A percentile compares a stretch with the other conserved stretches of the same genome.
Evolutionary conservation across 2,888 invertebrate species (phyloP).

Genomic region (Bellardia pandia): DNA sequence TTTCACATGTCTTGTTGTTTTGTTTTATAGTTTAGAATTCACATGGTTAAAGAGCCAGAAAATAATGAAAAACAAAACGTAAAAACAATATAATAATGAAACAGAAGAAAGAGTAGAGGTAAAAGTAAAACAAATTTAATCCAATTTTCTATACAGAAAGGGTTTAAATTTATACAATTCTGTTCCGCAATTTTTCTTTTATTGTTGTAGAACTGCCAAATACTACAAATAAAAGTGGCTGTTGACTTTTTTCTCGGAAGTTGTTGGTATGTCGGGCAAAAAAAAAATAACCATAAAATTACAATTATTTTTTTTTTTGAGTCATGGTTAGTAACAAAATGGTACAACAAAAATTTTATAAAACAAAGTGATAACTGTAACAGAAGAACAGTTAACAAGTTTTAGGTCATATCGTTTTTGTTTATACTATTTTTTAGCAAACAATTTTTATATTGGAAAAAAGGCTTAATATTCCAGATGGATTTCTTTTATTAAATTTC

Average conservation of each 20-base stretch:
- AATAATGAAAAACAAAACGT: not conserved
- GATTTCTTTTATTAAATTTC: not conserved
- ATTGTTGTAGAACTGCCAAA: not conserved
- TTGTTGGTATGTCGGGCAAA: constrained; percentile 12
- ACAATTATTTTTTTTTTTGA: not conserved
- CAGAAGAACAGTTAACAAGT: constrained; percentile 9
- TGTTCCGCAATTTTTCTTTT: constrained; percentile 14
- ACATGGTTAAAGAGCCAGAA: constrained; percentile 29
- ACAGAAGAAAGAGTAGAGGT: constrained; percentile 17
- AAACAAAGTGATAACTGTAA: constrained; percentile 33
- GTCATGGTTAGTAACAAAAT: not conserved
- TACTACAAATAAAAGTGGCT: not conserved
- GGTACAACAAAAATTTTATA: constrained; percentile 2
- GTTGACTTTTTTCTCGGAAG: constrained; percentile 15
- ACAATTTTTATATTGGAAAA: not conserved
- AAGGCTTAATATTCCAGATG: not conserved
- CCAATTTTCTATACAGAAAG: constrained; percentile 62
- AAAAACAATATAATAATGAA: not conserved
- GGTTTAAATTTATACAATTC: constrained; percentile 34
- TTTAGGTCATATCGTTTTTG: constrained; percentile 24
- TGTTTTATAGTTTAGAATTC: constrained; percentile 10
- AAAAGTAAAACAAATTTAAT: constrained; percentile 62
- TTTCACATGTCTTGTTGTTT: constrained; percentile 26
- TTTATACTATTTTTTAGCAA: not conserved
- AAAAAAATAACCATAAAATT: not conserved